Evolutionary conservation across 2,113 vertebrate species (phyloP).

Genomic region (Pelecanus crispus): DNA sequence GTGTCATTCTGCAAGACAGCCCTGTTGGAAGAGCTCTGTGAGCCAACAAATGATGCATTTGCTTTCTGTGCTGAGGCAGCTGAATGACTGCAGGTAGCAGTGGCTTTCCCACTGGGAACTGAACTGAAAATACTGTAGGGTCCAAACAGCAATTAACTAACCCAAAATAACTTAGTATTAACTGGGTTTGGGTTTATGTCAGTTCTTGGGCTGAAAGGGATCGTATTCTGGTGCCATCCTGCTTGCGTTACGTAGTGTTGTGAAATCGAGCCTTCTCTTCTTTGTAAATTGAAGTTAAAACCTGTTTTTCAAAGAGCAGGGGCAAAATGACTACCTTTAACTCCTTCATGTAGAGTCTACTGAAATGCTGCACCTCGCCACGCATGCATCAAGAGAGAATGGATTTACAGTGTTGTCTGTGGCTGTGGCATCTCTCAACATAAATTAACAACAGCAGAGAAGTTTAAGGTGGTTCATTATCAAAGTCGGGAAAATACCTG

Average conservation of each 20-base stretch:
- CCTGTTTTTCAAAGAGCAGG: not conserved
- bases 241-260: not conserved
- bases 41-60: not conserved
- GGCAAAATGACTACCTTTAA: not conserved
- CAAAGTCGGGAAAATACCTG: not conserved
- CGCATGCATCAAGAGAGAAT: accelerated
- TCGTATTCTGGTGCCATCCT: not conserved
- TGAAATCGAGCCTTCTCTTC: not conserved
- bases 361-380: not conserved
- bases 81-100: not conserved
- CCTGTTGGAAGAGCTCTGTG: not conserved
- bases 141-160: not conserved
- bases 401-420: not conserved
- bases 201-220: not conserved
- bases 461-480: not conserved
- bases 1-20: not conserved
- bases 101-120: not conserved
- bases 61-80: not conserved
- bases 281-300: not conserved
- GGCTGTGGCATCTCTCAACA: not conserved
- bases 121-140: not conserved
- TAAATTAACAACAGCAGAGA: not conserved
- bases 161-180: not conserved
- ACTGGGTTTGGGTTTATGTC: not conserved
- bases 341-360: not conserved